A percentile compares a stretch with the other conserved stretches of the same genome.
Evolutionary conservation across 2,888 invertebrate species (phyloP).

Genomic region (Dorcus hopei): DNA sequence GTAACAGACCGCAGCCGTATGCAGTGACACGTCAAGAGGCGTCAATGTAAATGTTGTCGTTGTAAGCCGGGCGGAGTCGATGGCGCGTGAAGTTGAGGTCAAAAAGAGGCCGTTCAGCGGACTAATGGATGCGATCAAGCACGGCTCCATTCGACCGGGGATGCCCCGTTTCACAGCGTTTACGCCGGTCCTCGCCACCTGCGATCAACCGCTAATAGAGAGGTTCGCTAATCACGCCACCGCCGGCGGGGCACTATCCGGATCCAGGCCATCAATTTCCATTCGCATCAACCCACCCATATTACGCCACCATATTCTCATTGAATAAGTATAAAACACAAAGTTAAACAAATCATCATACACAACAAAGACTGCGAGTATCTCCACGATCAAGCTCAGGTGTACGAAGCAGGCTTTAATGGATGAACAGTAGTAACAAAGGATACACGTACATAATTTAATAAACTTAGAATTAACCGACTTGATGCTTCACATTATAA

Average conservation of each 20-base stretch:
- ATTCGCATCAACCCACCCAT: constrained; percentile 12
- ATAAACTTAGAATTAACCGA: too few species aligned
- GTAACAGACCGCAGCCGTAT: constrained; percentile 17
- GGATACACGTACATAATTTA: too few species aligned
- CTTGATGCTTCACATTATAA: too few species aligned
- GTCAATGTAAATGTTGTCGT: constrained; percentile 17
- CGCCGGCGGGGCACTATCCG: constrained; percentile 3
- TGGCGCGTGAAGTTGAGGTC: constrained; percentile 20
- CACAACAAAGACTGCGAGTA: too few species aligned
- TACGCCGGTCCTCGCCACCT: constrained; percentile 17
- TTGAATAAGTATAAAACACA: neutral
- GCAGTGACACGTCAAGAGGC: constrained; percentile 18
- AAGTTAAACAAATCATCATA: too few species aligned
- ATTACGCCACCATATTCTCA: constrained; percentile 1
- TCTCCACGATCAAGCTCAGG: too few species aligned
- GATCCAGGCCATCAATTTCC: constrained; percentile 13
- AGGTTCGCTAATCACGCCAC: constrained; percentile 18
- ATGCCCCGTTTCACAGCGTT: constrained; percentile 18
- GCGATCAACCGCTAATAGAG: constrained; percentile 21
- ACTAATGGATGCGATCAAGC: constrained; percentile 22
- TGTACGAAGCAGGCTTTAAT: too few species aligned
- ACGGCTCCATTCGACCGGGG: constrained; percentile 15
- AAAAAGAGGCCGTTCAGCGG: constrained; percentile 18
- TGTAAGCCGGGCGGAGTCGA: constrained; percentile 18
- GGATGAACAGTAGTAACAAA: too few species aligned